phyloP scores from a whole-genome alignment of 2,888 invertebrate genomes.

The Lasioglossum oenotherae region DNA sequence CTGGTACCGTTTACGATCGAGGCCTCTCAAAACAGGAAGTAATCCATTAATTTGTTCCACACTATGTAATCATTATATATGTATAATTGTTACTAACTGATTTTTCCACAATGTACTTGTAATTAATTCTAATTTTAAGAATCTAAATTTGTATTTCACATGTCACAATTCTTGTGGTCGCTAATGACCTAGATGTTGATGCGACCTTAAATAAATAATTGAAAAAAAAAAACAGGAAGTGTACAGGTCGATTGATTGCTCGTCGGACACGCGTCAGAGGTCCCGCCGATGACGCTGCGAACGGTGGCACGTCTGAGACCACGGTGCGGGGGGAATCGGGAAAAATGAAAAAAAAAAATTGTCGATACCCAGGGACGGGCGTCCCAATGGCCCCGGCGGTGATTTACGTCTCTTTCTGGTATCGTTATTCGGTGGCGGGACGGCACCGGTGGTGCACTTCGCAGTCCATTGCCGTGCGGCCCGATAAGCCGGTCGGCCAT shows the following conservation, averaged over 20 bases:
- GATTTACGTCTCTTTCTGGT: conserved; percentile 77
- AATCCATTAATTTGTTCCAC: too few relatives aligned
- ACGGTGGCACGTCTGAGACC: not conserved
- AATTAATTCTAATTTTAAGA: too few relatives aligned
- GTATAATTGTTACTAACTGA: too few relatives aligned
- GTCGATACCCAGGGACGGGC: conserved; percentile 29
- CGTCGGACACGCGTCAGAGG: not conserved
- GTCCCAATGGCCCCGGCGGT: conserved; percentile 55
- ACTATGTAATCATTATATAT: too few relatives aligned
- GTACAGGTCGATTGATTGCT: not conserved
- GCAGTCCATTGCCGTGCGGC: conserved; percentile 68
- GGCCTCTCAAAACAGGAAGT: not conserved
- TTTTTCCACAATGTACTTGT: too few relatives aligned
- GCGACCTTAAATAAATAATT: too few relatives aligned
- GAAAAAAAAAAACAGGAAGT: too few relatives aligned
- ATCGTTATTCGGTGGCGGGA: conserved; percentile 72
- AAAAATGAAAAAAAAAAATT: not conserved
- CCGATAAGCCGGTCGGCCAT: conserved; percentile 72
- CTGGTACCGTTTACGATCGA: not conserved
- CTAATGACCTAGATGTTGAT: too few relatives aligned
- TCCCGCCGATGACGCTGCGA: not conserved
- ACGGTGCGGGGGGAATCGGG: not conserved
- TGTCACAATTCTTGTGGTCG: too few relatives aligned
- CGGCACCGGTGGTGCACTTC: conserved; percentile 60
- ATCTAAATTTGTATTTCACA: too few relatives aligned